Conservation (phyloP, 2,888 invertebrate species). For the Dasysyrphus albostriatus region DNA sequence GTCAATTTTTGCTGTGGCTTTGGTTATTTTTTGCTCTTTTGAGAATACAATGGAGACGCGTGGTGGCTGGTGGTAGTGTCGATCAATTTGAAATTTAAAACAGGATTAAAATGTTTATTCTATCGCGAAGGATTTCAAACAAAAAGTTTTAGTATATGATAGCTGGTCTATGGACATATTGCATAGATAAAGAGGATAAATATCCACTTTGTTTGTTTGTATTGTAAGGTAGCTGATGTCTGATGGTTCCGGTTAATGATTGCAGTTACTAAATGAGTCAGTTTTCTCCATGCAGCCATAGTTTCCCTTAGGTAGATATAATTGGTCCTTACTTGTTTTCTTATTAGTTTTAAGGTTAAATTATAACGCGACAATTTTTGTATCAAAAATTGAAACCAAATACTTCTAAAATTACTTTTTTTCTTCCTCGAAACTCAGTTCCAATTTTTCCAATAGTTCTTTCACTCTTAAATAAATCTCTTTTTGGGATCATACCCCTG, state of each 20-base stretch:
- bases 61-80: constrained; percentile 27
- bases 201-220: neutral
- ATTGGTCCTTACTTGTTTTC: too few species aligned
- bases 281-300: too few species aligned
- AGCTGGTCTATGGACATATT: constrained; percentile 8
- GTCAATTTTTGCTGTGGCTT: constrained; percentile 68
- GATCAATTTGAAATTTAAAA: constrained; percentile 75
- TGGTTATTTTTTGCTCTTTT: constrained; percentile 19
- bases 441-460: too few species aligned
- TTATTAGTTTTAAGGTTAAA: too few species aligned
- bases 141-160: constrained; percentile 22
- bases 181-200: neutral
- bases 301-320: too few species aligned
- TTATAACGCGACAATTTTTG: too few species aligned
- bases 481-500: too few species aligned
- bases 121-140: constrained; percentile 70
- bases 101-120: constrained; percentile 72
- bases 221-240: neutral
- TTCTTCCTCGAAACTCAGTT: too few species aligned
- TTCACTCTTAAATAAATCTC: too few species aligned
- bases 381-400: too few species aligned
- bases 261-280: too few species aligned
- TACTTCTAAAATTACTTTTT: too few species aligned
- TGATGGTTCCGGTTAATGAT: neutral
- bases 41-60: constrained; percentile 36